These are phyloP conservation scores for Podarcis cretensis DNA, from an alignment of 2,113 vertebrate species.

Conservation along the genomic window DNA sequence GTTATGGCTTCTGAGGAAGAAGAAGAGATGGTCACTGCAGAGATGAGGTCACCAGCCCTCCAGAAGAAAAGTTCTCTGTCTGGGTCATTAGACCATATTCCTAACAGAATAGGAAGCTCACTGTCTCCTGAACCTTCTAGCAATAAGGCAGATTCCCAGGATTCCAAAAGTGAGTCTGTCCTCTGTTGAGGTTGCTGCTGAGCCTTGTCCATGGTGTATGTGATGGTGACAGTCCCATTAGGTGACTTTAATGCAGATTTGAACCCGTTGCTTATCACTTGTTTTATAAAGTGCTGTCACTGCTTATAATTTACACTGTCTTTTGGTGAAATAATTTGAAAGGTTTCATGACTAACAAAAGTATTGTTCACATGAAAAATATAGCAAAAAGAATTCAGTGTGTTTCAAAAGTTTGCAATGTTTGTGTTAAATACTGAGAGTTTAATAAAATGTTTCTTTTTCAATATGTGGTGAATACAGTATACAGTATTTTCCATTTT, in stretches of 20 bases:
- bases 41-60: constrained; percentile 75
- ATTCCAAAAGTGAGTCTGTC: constrained; percentile 77
- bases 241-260: not conserved
- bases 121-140: constrained; percentile 76
- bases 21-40: constrained; percentile 75
- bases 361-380: not conserved
- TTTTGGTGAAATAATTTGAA: not conserved
- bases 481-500: not conserved
- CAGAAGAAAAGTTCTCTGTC: constrained; percentile 69
- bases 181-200: not conserved
- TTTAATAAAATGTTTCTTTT: not conserved
- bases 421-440: not conserved
- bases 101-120: constrained; percentile 77
- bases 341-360: not conserved
- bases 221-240: not conserved
- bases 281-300: too few relatives aligned
- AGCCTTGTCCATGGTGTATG: not conserved
- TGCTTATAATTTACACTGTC: not conserved
- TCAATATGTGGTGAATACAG: not conserved
- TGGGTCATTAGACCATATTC: constrained; percentile 67
- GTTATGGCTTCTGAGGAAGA: constrained; percentile 75
- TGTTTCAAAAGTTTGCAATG: not conserved
- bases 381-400: not conserved
- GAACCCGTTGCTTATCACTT: not conserved
- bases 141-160: constrained; percentile 74